Base-by-base conservation (phyloP, 2,797 vertebrate genomes). In the Echiichthys vipera region DNA sequence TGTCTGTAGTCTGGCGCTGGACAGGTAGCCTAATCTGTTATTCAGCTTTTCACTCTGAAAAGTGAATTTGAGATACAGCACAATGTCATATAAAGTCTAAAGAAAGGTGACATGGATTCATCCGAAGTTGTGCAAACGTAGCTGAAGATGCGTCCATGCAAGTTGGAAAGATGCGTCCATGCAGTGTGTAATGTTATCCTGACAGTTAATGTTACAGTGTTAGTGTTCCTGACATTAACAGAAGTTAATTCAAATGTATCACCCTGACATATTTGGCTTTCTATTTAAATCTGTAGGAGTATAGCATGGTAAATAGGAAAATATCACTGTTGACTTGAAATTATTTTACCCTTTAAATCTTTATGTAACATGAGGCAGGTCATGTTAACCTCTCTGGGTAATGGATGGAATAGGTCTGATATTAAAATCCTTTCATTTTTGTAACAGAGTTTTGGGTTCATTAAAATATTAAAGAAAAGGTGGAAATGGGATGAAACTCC, bases 401-500 rank as follows among this genome's bases (percentile, higher is more conserved):
- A 46, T 3, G 2, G 29, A 30, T 65, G 11, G 53, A 45, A 46
- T 34, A 27, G n/a, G 43, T 73, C 17, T 59, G 2, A 55, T 50
- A 36, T 51, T 74, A 56, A 78, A 65, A 62, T 20, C n/a, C n/a
- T n/a, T 1, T 22, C 0, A 8, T 67, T 70, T 77, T 58, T 59
- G 10, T 32, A 45, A 25, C 18, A 30, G 15, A 57, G 65, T 45
- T 54, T 37, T 22, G 20, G 20, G 12, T 56, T 78, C 22, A 71
- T 78, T 74, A 51, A 72, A 82, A 71, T 74, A 18, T 36, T 30
- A 0, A 55, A 68, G 57, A 74, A 64, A 69, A 64, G 65, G 71
- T 73, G 13, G 24, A 47, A 68, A 74, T 25, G 7, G 17, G 50
- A 53, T 67, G 43, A 54, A 54, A 69, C 3, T 5, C 58, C 34